Evolutionary conservation across 2,113 vertebrate species (phyloP).

Genomic region (Ptilonorhynchus violaceus): DNA sequence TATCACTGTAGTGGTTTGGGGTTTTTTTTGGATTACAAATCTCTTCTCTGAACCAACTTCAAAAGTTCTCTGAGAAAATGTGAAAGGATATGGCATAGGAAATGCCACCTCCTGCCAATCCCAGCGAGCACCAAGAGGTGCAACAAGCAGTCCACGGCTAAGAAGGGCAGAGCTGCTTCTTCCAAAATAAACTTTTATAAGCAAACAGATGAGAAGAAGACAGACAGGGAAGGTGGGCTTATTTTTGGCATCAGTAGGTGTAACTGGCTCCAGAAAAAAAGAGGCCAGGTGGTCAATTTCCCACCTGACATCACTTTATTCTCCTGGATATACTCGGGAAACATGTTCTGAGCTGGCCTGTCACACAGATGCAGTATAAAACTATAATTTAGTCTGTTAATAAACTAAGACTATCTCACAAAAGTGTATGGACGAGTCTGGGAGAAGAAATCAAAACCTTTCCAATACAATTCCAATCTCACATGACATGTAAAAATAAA

Average conservation of each 20-base stretch:
- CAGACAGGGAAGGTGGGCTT: neutral
- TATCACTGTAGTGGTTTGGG: fast-evolving
- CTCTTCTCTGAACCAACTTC: neutral
- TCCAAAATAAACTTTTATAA: neutral
- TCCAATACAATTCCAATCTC: neutral
- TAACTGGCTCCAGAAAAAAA: neutral
- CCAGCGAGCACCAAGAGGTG: neutral
- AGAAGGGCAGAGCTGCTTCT: neutral
- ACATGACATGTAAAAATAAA: neutral
- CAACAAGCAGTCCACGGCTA: neutral
- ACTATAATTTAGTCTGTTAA: neutral
- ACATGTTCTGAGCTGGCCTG: neutral
- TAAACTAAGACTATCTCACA: neutral
- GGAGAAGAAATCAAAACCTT: neutral
- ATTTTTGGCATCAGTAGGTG: neutral
- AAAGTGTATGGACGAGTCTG: neutral
- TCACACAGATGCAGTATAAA: neutral
- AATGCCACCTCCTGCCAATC: neutral
- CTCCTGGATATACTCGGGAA: neutral
- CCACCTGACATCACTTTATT: neutral
- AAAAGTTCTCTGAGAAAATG: neutral
- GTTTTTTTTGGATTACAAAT: neutral
- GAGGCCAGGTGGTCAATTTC: neutral
- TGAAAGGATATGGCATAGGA: neutral
- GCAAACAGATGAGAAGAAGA: neutral